Evolutionary conservation across 92 coral and sea anemone genomes (phyloP).

Genomic region (Parazoanthus swiftii): DNA sequence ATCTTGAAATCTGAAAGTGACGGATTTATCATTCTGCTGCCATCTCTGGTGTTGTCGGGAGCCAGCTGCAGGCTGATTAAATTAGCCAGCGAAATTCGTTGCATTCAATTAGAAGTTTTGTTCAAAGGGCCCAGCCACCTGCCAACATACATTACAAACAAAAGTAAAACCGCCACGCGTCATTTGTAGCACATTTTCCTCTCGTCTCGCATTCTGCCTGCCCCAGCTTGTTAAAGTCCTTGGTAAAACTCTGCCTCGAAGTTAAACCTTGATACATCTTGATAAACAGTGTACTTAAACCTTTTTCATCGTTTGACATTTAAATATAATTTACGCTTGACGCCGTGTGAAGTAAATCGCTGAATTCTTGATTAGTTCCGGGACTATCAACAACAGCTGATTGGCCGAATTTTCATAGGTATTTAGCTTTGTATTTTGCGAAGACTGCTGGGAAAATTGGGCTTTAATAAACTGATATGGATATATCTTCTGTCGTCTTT

Average conservation of each 20-base stretch:
- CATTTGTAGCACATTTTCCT: slow-evolving; percentile 16
- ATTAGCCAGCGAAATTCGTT: slow-evolving; percentile 44
- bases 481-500: slow-evolving; percentile 35
- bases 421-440: slow-evolving; percentile 42
- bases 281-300: not conserved
- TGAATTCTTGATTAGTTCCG: slow-evolving; percentile 39
- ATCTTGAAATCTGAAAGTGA: slow-evolving; percentile 27
- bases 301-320: slow-evolving; percentile 24
- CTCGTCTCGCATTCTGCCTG: slow-evolving; percentile 1
- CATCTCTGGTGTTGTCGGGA: slow-evolving; percentile 22
- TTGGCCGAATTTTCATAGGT: slow-evolving; percentile 35
- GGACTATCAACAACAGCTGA: slow-evolving; percentile 30
- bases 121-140: slow-evolving; percentile 29
- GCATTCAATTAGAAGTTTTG: slow-evolving; percentile 44
- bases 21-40: slow-evolving; percentile 21
- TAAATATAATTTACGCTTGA: slow-evolving; percentile 34
- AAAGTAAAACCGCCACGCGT: slow-evolving; percentile 27
- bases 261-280: not conserved
- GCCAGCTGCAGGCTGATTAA: slow-evolving; percentile 48
- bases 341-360: slow-evolving; percentile 37
- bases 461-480: slow-evolving; percentile 39
- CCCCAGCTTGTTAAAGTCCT: slow-evolving; percentile 10
- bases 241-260: not conserved
- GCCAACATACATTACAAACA: slow-evolving; percentile 39
- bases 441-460: slow-evolving; percentile 45